Percentiles rank a stretch among this genome's conserved stretches.
These are phyloP conservation scores for Melanostoma scalare DNA, from an alignment of 2,888 invertebrate genomes.

Conservation along the genomic window DNA sequence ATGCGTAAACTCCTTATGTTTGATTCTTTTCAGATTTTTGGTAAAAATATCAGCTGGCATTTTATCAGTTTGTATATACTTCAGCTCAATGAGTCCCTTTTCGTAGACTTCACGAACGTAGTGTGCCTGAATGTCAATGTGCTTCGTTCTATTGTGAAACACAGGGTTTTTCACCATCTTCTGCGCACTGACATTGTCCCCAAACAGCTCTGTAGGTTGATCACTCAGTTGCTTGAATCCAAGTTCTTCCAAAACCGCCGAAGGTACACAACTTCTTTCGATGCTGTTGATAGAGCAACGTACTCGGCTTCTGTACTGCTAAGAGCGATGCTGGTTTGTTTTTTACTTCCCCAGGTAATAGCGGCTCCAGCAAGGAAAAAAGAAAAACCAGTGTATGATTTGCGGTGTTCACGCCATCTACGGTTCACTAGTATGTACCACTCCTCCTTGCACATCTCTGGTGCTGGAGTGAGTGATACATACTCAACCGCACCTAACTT, in stretches of 20 bases:
- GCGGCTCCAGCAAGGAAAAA: slow-evolving; percentile 35
- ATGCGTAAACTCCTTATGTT: too few species aligned
- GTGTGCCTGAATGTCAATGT: slow-evolving; percentile 22
- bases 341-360: slow-evolving; percentile 39
- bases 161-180: slow-evolving; percentile 31
- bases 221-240: too few species aligned
- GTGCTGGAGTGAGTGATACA: too few species aligned
- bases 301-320: slow-evolving; percentile 30
- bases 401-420: too few species aligned
- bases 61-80: slow-evolving; percentile 16
- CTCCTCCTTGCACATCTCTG: too few species aligned
- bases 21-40: too few species aligned
- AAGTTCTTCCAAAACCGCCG: slow-evolving; percentile 8
- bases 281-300: slow-evolving; percentile 44
- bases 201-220: too few species aligned
- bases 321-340: not conserved
- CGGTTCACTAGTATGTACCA: too few species aligned
- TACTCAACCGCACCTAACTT: too few species aligned
- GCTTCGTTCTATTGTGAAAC: slow-evolving; percentile 6
- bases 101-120: slow-evolving; percentile 41
- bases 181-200: not conserved
- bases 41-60: too few species aligned
- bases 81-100: slow-evolving; percentile 17
- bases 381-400: slow-evolving; percentile 32
- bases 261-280: slow-evolving; percentile 43